Evolutionary conservation across 2,888 invertebrate genomes (phyloP).

Genomic region (Thelaira solivaga): DNA sequence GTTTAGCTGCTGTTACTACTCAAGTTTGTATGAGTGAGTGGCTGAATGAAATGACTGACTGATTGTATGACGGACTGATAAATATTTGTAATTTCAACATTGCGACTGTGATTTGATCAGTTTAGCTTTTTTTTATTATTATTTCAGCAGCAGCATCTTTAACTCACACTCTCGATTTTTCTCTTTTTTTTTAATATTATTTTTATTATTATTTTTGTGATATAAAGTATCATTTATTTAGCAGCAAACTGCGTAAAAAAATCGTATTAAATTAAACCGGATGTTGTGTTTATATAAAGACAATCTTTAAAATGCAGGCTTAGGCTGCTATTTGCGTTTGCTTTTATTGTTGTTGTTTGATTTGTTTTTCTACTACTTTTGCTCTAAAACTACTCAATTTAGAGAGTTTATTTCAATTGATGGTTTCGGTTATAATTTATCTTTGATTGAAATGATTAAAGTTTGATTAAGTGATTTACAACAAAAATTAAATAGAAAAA

Average conservation of each 20-base stretch:
- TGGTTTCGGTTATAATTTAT: slow-evolving; percentile 53
- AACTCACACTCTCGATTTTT: slow-evolving; percentile 43
- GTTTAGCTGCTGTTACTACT: slow-evolving; percentile 16
- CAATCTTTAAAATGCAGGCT: slow-evolving; percentile 40
- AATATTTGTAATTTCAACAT: slow-evolving; percentile 38
- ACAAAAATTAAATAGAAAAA: too few relatives aligned
- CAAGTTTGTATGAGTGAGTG: neutral
- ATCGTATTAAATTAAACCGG: slow-evolving; percentile 66
- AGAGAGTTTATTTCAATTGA: slow-evolving; percentile 46
- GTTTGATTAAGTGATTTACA: slow-evolving; percentile 46
- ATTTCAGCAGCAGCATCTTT: slow-evolving; percentile 32
- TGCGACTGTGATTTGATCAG: slow-evolving; percentile 48
- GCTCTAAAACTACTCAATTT: slow-evolving; percentile 34
- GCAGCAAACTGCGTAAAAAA: slow-evolving; percentile 60
- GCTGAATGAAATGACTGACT: too few relatives aligned
- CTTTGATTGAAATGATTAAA: slow-evolving; percentile 58
- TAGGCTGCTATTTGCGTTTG: slow-evolving; percentile 22
- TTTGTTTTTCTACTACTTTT: slow-evolving; percentile 12
- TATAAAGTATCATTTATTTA: slow-evolving; percentile 58
- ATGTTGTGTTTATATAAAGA: slow-evolving; percentile 63
- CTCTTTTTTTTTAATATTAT: neutral
- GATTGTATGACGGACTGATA: slow-evolving; percentile 36
- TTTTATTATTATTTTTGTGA: slow-evolving; percentile 34
- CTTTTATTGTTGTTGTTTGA: slow-evolving; percentile 14
- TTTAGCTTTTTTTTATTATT: slow-evolving; percentile 13